Evolutionary conservation across 2,113 vertebrate genomes (phyloP).

Genomic region (Phylloscopus whistleri): DNA sequence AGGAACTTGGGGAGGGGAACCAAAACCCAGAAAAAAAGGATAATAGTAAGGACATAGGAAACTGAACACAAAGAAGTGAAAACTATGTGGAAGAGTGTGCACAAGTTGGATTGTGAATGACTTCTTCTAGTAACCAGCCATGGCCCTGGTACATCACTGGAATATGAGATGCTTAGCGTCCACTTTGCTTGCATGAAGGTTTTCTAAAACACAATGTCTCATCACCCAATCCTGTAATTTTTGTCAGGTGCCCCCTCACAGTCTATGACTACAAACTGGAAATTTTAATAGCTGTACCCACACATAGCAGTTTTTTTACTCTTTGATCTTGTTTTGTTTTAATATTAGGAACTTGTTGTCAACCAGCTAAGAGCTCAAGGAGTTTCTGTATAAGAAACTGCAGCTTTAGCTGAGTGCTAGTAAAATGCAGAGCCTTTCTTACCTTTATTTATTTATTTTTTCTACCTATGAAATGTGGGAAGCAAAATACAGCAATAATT

Average conservation of each 20-base stretch:
- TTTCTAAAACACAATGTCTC: background rate
- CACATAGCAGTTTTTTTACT: background rate
- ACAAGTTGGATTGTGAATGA: background rate
- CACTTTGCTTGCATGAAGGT: background rate
- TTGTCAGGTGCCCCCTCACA: background rate
- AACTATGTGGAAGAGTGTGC: background rate
- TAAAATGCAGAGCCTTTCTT: background rate
- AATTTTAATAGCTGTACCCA: background rate
- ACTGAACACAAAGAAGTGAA: background rate
- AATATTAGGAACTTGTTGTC: background rate
- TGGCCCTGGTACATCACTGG: background rate
- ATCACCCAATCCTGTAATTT: background rate
- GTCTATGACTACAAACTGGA: background rate
- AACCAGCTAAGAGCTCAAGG: background rate
- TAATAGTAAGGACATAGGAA: background rate
- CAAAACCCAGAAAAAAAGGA: background rate
- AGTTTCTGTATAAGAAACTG: constrained; percentile 67
- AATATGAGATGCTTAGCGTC: background rate
- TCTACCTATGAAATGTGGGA: background rate
- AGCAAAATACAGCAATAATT: background rate
- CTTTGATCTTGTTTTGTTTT: background rate
- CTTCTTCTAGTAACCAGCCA: background rate
- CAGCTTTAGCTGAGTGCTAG: background rate
- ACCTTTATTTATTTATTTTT: background rate
- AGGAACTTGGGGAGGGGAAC: background rate